Evolutionary conservation across 2,888 invertebrate genomes (phyloP).

Genomic region (Drosophila limbata): DNA sequence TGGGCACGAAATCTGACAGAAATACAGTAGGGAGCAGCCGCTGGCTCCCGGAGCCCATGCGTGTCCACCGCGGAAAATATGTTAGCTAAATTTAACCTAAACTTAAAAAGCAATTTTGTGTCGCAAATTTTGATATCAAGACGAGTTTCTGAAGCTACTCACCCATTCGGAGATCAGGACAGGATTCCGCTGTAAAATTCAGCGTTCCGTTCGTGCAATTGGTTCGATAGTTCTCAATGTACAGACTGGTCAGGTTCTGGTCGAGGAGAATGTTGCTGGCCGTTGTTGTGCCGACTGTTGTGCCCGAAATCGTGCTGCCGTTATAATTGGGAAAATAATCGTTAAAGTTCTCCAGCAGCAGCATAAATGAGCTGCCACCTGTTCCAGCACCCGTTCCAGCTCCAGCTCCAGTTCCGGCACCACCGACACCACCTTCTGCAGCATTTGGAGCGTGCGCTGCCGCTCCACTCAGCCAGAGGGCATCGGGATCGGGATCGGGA

Average conservation of each 20-base stretch:
- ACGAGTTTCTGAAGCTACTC: constrained; percentile 43
- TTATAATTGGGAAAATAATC: constrained; percentile 89
- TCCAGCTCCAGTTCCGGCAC: constrained; percentile 17
- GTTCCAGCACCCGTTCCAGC: constrained; percentile 29
- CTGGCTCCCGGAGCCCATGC: no score
- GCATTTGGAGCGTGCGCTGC: background rate
- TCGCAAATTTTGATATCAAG: no score
- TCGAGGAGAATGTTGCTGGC: constrained; percentile 77
- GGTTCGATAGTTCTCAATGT: constrained; percentile 80
- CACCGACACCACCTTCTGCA: constrained; percentile 8
- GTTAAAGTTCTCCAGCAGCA: constrained; percentile 91
- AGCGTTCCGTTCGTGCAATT: constrained; percentile 84
- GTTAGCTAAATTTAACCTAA: no score
- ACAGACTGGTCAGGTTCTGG: constrained; percentile 82
- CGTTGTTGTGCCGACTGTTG: constrained; percentile 72
- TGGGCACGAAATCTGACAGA: no score
- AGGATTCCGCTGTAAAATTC: constrained; percentile 67
- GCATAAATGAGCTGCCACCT: constrained; percentile 87
- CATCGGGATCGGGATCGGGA: constrained; percentile 39
- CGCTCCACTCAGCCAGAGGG: constrained; percentile 44
- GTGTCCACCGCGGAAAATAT: no score
- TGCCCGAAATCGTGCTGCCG: constrained; percentile 83
- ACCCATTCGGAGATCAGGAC: constrained; percentile 82
- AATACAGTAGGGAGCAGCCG: no score
- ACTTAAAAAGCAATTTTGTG: no score